phyloP scores from a whole-genome alignment of 2,888 invertebrate species.

The Patella ulyssiponensis region DNA sequence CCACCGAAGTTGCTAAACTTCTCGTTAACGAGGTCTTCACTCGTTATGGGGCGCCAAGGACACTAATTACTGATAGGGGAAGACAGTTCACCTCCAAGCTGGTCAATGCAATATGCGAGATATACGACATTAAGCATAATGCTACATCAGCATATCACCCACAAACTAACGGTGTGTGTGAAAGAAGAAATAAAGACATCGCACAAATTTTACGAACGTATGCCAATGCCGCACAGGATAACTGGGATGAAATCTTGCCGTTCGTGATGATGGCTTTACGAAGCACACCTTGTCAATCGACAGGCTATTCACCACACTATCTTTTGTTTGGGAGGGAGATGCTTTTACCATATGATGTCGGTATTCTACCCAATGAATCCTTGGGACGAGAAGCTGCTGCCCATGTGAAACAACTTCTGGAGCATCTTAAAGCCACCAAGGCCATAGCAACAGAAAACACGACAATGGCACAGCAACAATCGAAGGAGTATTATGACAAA shows the following conservation, averaged over 20 bases:
- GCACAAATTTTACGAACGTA: constrained; percentile 14
- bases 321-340: constrained; percentile 23
- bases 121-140: constrained; percentile 14
- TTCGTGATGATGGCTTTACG: too few relatives aligned
- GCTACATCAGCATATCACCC: constrained; percentile 16
- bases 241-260: too few relatives aligned
- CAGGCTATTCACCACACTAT: constrained; percentile 18
- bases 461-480: not conserved
- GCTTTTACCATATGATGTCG: constrained; percentile 10
- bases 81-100: constrained; percentile 32
- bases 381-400: not conserved
- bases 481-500: constrained; percentile 13
- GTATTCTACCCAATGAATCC: not conserved
- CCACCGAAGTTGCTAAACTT: constrained; percentile 16
- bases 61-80: constrained; percentile 35
- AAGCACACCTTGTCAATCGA: too few relatives aligned
- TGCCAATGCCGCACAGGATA: not conserved
- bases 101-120: constrained; percentile 18
- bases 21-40: constrained; percentile 25
- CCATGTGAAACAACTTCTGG: constrained; percentile 12
- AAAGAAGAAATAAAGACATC: constrained; percentile 20
- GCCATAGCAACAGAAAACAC: constrained; percentile 19
- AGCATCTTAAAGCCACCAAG: not conserved
- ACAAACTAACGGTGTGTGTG: constrained; percentile 18
- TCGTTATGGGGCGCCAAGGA: constrained; percentile 25